Percentiles rank a stretch among this genome's conserved stretches.
Conservation (phyloP, 2,888 invertebrate species). For the Ecdyonurus torrentis region DNA sequence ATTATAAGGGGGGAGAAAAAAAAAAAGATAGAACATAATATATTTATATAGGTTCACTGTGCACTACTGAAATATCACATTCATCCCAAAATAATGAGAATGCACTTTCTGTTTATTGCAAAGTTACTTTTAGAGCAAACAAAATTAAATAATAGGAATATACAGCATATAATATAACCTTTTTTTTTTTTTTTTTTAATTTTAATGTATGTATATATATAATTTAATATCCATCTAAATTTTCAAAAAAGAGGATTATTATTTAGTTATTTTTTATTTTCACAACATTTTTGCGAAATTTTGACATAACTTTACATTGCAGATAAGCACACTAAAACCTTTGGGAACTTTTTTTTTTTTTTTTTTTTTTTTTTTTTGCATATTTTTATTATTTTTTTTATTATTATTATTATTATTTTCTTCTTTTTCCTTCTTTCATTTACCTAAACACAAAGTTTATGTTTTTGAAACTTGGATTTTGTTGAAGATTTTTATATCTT, state of each 20-base stretch:
- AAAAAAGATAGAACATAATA: background rate
- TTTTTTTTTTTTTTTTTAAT: background rate
- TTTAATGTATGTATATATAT: background rate
- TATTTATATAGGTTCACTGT: background rate
- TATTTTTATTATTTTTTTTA: no score
- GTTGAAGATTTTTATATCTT: background rate
- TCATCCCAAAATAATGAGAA: slow-evolving; percentile 1
- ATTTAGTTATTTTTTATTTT: background rate
- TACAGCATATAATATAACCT: background rate
- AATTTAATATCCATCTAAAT: background rate
- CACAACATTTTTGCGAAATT: background rate
- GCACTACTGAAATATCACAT: slow-evolving; percentile 1
- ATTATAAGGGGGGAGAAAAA: no score
- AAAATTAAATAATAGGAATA: background rate
- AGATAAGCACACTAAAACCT: background rate
- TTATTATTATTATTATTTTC: no score
- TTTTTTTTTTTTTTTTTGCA: no score
- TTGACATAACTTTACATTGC: background rate
- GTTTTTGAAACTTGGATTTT: background rate
- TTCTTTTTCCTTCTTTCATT: no score
- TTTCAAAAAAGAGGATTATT: background rate
- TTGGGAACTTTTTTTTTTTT: background rate
- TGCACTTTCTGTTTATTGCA: background rate
- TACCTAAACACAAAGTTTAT: slow-evolving; percentile 6
- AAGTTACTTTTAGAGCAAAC: background rate